phyloP scores from a whole-genome alignment of 2,888 invertebrate species.

The Hoplodrina ambigua region DNA sequence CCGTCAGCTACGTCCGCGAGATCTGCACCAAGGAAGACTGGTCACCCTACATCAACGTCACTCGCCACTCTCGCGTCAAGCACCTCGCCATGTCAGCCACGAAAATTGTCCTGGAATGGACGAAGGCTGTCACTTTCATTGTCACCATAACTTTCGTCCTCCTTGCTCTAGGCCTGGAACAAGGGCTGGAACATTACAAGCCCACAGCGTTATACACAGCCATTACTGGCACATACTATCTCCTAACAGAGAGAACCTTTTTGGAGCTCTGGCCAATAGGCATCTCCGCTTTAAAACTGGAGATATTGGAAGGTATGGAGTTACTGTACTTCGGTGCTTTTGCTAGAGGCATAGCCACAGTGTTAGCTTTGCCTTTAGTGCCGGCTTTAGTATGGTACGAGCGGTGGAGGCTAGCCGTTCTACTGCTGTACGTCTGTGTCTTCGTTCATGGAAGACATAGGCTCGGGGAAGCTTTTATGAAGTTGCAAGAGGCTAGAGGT shows the following conservation, averaged over 20 bases:
- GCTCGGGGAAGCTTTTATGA: conserved; percentile 88
- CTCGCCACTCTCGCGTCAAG: conserved; percentile 93
- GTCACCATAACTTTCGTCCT: conserved; percentile 94
- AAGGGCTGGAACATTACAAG: conserved; percentile 93
- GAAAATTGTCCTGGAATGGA: conserved; percentile 95
- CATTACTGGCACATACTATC: conserved; percentile 93
- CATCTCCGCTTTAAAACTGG: conserved; percentile 90
- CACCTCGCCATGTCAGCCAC: conserved; percentile 95
- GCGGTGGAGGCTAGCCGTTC: conserved; percentile 90
- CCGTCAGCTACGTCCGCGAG: conserved; percentile 94
- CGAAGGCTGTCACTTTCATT: conserved; percentile 94
- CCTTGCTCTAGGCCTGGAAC: conserved; percentile 93
- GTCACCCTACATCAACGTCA: conserved; percentile 94
- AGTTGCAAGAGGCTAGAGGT: conserved; percentile 91
- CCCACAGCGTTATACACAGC: conserved; percentile 92
- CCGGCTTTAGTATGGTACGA: conserved; percentile 90
- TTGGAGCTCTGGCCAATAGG: conserved; percentile 91
- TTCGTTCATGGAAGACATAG: conserved; percentile 92
- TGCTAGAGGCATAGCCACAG: conserved; percentile 90
- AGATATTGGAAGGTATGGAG: conserved; percentile 93
- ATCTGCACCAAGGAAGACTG: conserved; percentile 94
- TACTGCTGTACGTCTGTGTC: conserved; percentile 92
- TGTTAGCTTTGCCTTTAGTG: conserved; percentile 90
- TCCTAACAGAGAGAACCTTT: conserved; percentile 93
- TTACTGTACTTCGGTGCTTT: conserved; percentile 92